Base-by-base conservation (phyloP, 92 coral and sea anemone species). In the Pocillopora meandrina region DNA sequence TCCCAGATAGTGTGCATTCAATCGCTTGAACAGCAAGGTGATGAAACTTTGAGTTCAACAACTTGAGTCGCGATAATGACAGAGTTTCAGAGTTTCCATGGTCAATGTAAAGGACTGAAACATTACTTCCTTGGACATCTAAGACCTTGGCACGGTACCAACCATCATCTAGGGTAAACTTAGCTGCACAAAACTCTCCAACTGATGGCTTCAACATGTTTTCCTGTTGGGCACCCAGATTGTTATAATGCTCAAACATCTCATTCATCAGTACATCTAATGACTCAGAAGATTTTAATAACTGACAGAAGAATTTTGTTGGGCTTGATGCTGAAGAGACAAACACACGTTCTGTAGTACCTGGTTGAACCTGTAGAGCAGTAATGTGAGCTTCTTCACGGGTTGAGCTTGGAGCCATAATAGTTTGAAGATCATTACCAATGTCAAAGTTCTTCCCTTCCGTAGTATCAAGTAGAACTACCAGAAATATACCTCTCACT, bases 81-180 rank as follows among this genome's bases (percentile, higher is more conserved):
- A 95, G 89, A 57, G 89, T 89, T 77, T 95, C 98, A 2, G 92
- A 84, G 88, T 96, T 96, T 3, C 98, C 98, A 77, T 96, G 94
- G 82, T 96, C 98, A 56, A 95, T 59, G 34, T 93, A 95, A 3
- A 75, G 73, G 61, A 95, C 93, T 35, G 90, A 91, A 16, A 93
- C 79, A 68, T 76, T 83, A 69, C 83, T 67, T 8, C 85, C 89
- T 31, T 87, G 80, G 56, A 89, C 88, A n/a, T 82, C 61, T 59
- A 90, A 58, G 13, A 96, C 85, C 76, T 82, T 85, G 10, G 98
- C 98, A 74, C 98, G 94, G 74, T 94, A 96, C 98, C 98, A 96
- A 10, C 96, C 93, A 85, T 92, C 91, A 42, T 96, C 98, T 58
- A 90, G 86, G 9, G 95, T 85, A 73, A 90, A 96, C 89, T 88